Base-by-base conservation (phyloP, 2,797 vertebrate genomes). In the Taenioides sp. region DNA sequence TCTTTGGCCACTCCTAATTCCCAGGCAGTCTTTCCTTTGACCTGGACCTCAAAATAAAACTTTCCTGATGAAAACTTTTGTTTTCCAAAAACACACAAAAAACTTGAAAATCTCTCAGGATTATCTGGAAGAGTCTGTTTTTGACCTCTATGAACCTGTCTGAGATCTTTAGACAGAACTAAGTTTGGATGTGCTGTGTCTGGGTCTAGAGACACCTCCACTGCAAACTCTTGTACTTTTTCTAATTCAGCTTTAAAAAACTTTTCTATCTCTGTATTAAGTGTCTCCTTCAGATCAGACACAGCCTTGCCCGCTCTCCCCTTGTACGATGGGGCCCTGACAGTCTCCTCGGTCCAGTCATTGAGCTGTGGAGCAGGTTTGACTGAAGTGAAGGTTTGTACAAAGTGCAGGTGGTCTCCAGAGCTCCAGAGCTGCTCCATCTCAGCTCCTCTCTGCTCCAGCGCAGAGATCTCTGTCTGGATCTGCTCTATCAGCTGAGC, bases 31-130 rank as follows among this genome's bases (percentile, higher is more conserved):
- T 64, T 64, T 16, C 37, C 37, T 62, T 62, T 62, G 60, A 62
- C 60, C 28, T 62, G 28, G 34, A 62, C 28, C 60, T 62, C 28
- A 37, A 62, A 62, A 62, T 62, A 62, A 62, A 62, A 62, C 28
- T 37, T 62, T 20, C 31, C 60, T 1, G 60, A 37, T 4, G 60
- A 62, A 18, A 62, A 34, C 14, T 34, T 62, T n/a, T 62, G 18
- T 37, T 62, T 62, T 34, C 60, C 60, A 20, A 62, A 37, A 37
- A 62, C 60, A 34, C 31, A 18, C 17, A 34, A 62, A 17, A 17
- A 62, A 34, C 6, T n/a, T 3, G 60, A 34, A 62, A 62, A 65
- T 27, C 64, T 65, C 43, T 65, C 43, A 10, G 64, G 23, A 22
- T 65, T 65, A 23, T 65, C 22, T 65, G 43, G 64, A 11, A 65